Base-by-base conservation (phyloP, 2,888 invertebrate species). In the Chrysodeixis includens region DNA sequence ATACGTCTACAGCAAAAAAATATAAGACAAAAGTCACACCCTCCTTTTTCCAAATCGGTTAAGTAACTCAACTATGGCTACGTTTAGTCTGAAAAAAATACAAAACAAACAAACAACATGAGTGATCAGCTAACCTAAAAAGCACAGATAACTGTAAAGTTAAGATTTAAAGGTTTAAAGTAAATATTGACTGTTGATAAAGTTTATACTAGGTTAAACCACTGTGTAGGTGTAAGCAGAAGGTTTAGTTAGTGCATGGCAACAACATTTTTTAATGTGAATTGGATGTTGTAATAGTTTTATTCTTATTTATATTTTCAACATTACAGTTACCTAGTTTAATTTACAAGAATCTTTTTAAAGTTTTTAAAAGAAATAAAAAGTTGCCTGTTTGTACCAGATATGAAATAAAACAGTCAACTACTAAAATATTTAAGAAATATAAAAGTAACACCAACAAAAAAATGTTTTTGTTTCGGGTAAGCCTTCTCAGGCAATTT, bases 181-280 rank as follows among this genome's bases (percentile, higher is more conserved):
- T 72, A 44, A 80, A 80, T 80, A 83, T 86, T 85, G 83, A 69
- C 66, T 30, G 32, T 52, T 65, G 82, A 86, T 84, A 83, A 71
- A 61, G 46, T 69, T 58, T 18, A 74, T 67, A 73, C 64, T 81
- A 68, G 83, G 84, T 81, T 81, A 80, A 71, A 63, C 65, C 71
- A 68, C 61, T 30, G 16, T 26, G 57, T 22, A 67, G 59, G 5
- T 1, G n/a, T 9, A 0, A 14, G 12, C 32, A 66, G 30, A 76
- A 74, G 73, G 35, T 1, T 9, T 9, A 72, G 9, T 49, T 5
- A 10, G 18, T 26, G 20, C 0, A 5, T 49, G 10, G 10, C 46
- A 18, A 10, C 18, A 49, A 49, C 18, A 10, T n/a, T n/a, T n/a
- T n/a, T n/a, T n/a, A n/a, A 3, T 16, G 18, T 18, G 2, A 7